Evolutionary conservation across 1,140 invertebrate species (phyloP).

Genomic region (Halictus rubicundus): DNA sequence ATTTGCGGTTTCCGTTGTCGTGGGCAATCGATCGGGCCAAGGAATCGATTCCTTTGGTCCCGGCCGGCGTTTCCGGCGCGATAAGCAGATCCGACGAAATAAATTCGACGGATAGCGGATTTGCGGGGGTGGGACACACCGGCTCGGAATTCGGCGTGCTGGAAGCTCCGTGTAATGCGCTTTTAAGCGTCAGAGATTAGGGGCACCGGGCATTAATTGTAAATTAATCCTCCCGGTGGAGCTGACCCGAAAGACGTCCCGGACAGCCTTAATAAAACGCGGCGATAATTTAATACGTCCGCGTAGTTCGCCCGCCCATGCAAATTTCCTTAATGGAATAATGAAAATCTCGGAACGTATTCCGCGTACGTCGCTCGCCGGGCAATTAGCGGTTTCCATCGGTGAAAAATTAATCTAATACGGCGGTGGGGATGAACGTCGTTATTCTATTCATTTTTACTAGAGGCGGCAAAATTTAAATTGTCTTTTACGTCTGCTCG

Average conservation of each 20-base stretch:
- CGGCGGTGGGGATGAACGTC: not conserved
- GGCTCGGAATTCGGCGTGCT: slow-evolving; percentile 13
- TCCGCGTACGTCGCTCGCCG: slow-evolving; percentile 5
- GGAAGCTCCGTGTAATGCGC: slow-evolving; percentile 7
- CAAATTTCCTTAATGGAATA: slow-evolving; percentile 38
- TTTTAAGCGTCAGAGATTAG: slow-evolving; percentile 28
- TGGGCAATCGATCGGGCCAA: not conserved
- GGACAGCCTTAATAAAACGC: slow-evolving; percentile 24
- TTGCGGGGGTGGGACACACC: not conserved
- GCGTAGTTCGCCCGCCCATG: not conserved
- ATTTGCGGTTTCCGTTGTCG: not conserved
- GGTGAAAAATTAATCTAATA: slow-evolving; percentile 38
- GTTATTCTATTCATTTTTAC: not conserved
- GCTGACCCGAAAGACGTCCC: slow-evolving; percentile 27
- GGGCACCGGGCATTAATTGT: slow-evolving; percentile 25
- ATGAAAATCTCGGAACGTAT: slow-evolving; percentile 25
- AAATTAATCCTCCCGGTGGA: slow-evolving; percentile 31
- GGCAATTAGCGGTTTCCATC: slow-evolving; percentile 31
- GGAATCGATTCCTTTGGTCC: not conserved
- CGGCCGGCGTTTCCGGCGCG: not conserved
- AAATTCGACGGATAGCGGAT: not conserved
- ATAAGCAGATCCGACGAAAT: slow-evolving; percentile 13
- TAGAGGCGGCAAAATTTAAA: not conserved
- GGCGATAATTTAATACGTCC: slow-evolving; percentile 27
- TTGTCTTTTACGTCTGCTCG: not conserved